These are phyloP conservation scores for Seladonia tumulorum DNA, from an alignment of 2,888 invertebrate species.

Conservation along the genomic window DNA sequence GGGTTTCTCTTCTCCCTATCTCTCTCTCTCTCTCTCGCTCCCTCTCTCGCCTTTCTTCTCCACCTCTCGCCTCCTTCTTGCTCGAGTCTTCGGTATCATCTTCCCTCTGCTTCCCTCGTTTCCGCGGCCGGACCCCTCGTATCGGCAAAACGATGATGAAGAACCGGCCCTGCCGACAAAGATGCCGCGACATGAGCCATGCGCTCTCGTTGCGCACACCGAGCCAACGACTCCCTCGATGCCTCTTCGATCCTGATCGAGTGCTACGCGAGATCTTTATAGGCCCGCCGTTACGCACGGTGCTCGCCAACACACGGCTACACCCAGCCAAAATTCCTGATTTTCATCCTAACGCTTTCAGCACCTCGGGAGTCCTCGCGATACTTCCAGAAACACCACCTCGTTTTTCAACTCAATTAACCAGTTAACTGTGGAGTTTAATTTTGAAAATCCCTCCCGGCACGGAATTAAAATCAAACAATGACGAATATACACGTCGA, in stretches of 20 bases:
- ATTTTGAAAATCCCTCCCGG: too few species aligned
- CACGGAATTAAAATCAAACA: too few species aligned
- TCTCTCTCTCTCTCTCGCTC: conserved; percentile 32
- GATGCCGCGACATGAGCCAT: conserved; percentile 81
- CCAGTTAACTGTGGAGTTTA: too few species aligned
- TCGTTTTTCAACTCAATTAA: not conserved
- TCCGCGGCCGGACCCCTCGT: conserved; percentile 61
- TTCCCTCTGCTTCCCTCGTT: conserved; percentile 48
- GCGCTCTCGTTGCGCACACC: conserved; percentile 66
- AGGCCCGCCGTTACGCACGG: conserved; percentile 65
- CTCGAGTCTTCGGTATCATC: conserved; percentile 12
- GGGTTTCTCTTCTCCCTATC: conserved; percentile 5
- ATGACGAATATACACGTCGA: too few species aligned
- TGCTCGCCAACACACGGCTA: not conserved
- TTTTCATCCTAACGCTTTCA: not conserved
- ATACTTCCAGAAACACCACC: not conserved
- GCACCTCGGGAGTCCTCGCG: too few species aligned
- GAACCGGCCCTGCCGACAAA: conserved; percentile 81
- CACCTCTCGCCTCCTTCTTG: not conserved
- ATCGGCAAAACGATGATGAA: conserved; percentile 82
- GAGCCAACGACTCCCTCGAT: conserved; percentile 54
- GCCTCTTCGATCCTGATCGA: conserved; percentile 61
- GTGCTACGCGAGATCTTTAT: conserved; percentile 72
- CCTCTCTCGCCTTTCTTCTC: conserved; percentile 24
- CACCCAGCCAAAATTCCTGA: not conserved